Base-by-base conservation (phyloP, 2,113 vertebrate genomes). In the Crocuta crocuta region DNA sequence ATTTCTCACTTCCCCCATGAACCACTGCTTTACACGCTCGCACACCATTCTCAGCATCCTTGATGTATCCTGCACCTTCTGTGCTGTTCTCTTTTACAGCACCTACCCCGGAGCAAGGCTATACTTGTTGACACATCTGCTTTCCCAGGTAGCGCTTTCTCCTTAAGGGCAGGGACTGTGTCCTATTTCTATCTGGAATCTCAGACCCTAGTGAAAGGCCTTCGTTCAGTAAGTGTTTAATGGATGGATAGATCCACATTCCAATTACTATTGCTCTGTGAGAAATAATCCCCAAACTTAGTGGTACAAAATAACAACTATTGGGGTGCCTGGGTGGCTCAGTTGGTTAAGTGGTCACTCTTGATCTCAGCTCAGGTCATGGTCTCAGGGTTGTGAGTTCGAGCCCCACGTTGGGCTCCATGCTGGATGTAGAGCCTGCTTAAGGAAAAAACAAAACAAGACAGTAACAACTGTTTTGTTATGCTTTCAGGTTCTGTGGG, bases 131-230 rank as follows among this genome's bases (percentile, higher is more conserved):
- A 39, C 43, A 33, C 12, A 13, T 58, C 66, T 71, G 45, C 55
- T 63, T 92, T 65, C 84, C 89, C 45, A 65, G 66, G 26, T 73
- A 33, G 55, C 66, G 35, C 68, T 91, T 89, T 85, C 66, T 45
- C 45, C 31, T 66, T 89, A 43, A 78, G 66, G 55, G 8, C 28
- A 23, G 45, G 21, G 26, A 39, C n/a, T 74, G 10, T 83, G 58
- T 65, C 31, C 10, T 61, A 61, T 55, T 87, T 53, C 50, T 50
- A 74, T 78, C 24, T 91, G 24, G 55, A 53, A 95, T 61, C 71
- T 48, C 70, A 68, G 48, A 35, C 61, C 66, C 63, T 86, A 78
- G 53, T 31, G 19, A 92, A 93, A 87, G 55, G 58, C 80, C 50
- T 82, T 79, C 12, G 17, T 87, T 76, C 70, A 31, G 43, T 80